Percentiles rank a stretch among this genome's conserved stretches.
Evolutionary conservation across 2,797 vertebrate species (phyloP).

Genomic region (Geotrypetes seraphini): DNA sequence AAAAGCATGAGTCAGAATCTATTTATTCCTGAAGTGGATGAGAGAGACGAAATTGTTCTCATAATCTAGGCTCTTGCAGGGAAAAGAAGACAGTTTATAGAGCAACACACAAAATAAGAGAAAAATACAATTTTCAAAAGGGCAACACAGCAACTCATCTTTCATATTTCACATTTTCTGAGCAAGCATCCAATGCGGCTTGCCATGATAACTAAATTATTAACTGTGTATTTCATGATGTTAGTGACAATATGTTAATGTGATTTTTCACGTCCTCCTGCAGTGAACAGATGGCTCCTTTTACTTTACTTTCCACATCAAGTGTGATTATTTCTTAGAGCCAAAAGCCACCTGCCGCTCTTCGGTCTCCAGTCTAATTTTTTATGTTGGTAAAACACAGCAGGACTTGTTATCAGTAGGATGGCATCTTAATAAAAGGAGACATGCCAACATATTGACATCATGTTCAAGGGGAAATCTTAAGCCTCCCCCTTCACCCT

Average conservation of each 20-base stretch:
- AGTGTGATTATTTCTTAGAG: conserved; percentile 97
- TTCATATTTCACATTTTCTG: conserved; percentile 54
- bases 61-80: conserved; percentile 1
- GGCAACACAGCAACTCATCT: conserved; percentile 25
- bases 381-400: conserved; percentile 99
- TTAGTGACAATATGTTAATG: conserved; percentile 98
- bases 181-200: conserved; percentile 70
- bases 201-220: conserved; percentile 92
- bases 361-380: conserved; percentile 95
- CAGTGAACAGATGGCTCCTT: conserved; percentile 98
- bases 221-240: conserved; percentile 98
- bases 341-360: conserved; percentile 98
- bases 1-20: background rate
- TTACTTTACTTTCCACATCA: conserved; percentile 99
- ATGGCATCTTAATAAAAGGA: conserved; percentile 98
- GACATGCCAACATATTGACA: conserved; percentile 98
- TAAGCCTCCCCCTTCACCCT: conserved; percentile 44
- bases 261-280: conserved; percentile 87
- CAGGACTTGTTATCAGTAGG: conserved; percentile 97
- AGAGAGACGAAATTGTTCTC: background rate
- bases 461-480: conserved; percentile 93
- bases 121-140: conserved; percentile 2
- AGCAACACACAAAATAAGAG: conserved; percentile 1
- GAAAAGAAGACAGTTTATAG: conserved; percentile 10
- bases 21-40: background rate